Evolutionary conservation across 2,888 invertebrate genomes (phyloP).

Genomic region (Monopis laevigella): DNA sequence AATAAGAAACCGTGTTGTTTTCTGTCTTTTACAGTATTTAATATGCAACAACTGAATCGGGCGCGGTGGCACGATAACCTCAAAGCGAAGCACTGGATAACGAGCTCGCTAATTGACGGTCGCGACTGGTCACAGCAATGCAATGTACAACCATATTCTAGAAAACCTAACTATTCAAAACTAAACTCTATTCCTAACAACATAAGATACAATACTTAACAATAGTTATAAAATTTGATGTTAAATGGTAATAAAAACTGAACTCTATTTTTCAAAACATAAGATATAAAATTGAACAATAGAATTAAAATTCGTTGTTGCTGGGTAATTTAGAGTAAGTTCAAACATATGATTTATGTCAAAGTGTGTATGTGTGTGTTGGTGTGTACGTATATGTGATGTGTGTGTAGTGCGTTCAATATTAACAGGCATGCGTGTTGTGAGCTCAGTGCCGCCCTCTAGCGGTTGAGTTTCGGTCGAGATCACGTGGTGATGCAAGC

Average conservation of each 20-base stretch:
- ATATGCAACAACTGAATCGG: background rate
- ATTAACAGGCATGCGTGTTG: constrained; percentile 50
- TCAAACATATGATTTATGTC: constrained; percentile 58
- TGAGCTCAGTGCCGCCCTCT: constrained; percentile 44
- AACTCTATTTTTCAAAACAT: constrained; percentile 23
- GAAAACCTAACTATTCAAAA: constrained; percentile 21
- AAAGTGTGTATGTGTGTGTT: constrained; percentile 27
- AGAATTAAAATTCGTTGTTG: constrained; percentile 34
- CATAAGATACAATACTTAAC: constrained; percentile 18
- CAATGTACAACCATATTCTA: constrained; percentile 41
- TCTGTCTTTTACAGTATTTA: too few species aligned
- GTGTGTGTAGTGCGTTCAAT: constrained; percentile 49
- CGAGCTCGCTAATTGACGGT: constrained; percentile 49
- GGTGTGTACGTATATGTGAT: constrained; percentile 17
- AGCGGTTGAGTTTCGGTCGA: constrained; percentile 22
- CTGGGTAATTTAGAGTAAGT: constrained; percentile 43
- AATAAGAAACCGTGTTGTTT: too few species aligned
- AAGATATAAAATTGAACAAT: constrained; percentile 20
- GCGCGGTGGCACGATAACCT: background rate
- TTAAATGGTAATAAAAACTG: constrained; percentile 41
- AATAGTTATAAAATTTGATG: constrained; percentile 34
- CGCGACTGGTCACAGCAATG: constrained; percentile 43
- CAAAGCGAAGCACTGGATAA: constrained; percentile 30
- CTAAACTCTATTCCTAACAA: constrained; percentile 13
- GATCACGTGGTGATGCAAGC: constrained; percentile 38